Conservation (phyloP, 2,888 invertebrate genomes). For the Ophonus ardosiacus region DNA sequence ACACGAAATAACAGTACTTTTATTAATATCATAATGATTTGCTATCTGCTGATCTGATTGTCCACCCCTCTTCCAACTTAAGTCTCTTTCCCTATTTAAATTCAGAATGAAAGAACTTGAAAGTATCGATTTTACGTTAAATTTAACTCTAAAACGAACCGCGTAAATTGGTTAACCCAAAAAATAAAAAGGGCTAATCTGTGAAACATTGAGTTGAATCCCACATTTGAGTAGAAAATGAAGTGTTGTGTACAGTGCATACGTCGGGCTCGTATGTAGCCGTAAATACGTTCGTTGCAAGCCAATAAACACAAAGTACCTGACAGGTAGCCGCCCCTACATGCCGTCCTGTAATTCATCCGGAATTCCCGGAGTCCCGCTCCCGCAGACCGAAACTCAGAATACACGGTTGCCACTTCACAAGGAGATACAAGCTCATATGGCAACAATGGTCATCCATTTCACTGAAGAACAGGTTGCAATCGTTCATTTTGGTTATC, state of each 20-base stretch:
- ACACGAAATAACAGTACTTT: too few relatives aligned
- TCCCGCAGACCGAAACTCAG: not conserved
- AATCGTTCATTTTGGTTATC: not conserved
- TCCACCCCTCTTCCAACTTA: too few relatives aligned
- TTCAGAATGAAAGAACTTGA: too few relatives aligned
- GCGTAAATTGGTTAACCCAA: not conserved
- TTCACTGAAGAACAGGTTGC: constrained; percentile 4
- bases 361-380: constrained; percentile 49
- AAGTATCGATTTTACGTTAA: too few relatives aligned
- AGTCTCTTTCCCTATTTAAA: too few relatives aligned
- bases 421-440: not conserved
- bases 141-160: not conserved
- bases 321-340: constrained; percentile 61
- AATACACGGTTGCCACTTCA: constrained; percentile 11
- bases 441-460: constrained; percentile 18
- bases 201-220: not conserved
- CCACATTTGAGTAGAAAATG: constrained; percentile 20
- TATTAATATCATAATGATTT: too few relatives aligned
- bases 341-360: constrained; percentile 62
- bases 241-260: constrained; percentile 3
- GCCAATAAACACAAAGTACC: constrained; percentile 63
- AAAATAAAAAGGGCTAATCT: not conserved
- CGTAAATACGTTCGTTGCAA: constrained; percentile 62
- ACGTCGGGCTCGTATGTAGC: constrained; percentile 10
- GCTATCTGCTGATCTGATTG: too few relatives aligned